Evolutionary conservation across 2,113 vertebrate species (phyloP), one percentile per base, ranked within the genome.

Genomic region (Diglossa brunneiventris): DNA sequence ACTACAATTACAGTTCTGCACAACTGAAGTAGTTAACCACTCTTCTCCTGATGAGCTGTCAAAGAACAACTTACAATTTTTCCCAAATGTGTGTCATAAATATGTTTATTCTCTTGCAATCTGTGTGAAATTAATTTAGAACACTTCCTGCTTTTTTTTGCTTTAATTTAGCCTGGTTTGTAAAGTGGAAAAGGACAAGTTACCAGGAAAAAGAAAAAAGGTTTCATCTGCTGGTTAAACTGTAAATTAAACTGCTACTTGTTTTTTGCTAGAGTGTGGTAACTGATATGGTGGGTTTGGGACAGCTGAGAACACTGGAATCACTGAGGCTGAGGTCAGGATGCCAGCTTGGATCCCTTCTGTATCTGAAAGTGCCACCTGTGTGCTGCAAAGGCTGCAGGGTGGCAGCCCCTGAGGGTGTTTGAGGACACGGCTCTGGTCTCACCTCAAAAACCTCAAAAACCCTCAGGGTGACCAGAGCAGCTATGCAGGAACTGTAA

Each of bases 21-120:
- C 73, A 66, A 67, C 39, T 74, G 37, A 52, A 58, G 55, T 11
- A 18, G 79, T 89, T 94, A 94, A 68, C 73, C 94, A 82, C 61
- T 91, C 90, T 82, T 92, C 74, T 93, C 52, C 15, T 64, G 84
- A 89, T 72, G 69, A 89, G 72, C 52, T 76, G 92, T 86, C 93
- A 89, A 75, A 93, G 85, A 93, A 64, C 80, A 90, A 75, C 58
- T 70, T n/a, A 18, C 17, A 59, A 1, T 80, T 91, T 95, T 74
- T 76, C 66, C 66, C 78, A 89, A 69, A 63, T 58, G 10, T 81
- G 41, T 58, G 58, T 33, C 64, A 90, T 5, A 83, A 76, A 67
- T 76, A 41, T 0, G 7, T 63, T 90, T 83, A 41, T 69, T 86
- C 67, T 56, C 41, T 64, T 89, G 46, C 61, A 64, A 73, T 91